Evolutionary conservation across 2,888 invertebrate genomes (phyloP).

Genomic region (Lycocerus yunnanus): DNA sequence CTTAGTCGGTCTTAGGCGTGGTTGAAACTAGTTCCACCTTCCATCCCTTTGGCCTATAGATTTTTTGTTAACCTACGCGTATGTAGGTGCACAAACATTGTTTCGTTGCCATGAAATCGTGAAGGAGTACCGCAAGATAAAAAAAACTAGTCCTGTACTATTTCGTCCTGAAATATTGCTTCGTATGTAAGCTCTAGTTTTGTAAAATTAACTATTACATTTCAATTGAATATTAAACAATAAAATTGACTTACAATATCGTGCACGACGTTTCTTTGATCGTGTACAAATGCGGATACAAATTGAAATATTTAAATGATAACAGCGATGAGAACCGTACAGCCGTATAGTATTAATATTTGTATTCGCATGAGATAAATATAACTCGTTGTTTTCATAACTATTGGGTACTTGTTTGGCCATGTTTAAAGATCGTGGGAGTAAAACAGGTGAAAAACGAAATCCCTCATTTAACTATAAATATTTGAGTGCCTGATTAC

Average conservation of each 20-base stretch:
- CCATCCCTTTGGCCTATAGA: not conserved
- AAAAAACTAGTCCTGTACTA: not conserved
- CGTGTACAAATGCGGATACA: slow-evolving; percentile 13
- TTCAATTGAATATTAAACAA: not conserved
- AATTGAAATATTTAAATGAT: slow-evolving; percentile 17
- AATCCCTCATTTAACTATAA: slow-evolving; percentile 21
- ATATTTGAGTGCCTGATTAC: slow-evolving; percentile 29
- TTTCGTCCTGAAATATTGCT: not conserved
- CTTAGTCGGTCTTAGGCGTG: not conserved
- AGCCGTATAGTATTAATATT: slow-evolving; percentile 27
- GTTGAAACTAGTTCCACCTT: not conserved
- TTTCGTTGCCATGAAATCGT: too few relatives aligned
- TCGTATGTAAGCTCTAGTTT: not conserved
- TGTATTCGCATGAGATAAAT: slow-evolving; percentile 37
- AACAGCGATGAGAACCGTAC: slow-evolving; percentile 13
- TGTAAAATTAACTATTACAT: not conserved
- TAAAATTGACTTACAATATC: slow-evolving; percentile 1
- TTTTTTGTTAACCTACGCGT: not conserved
- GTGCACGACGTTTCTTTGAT: slow-evolving; percentile 14
- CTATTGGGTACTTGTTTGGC: slow-evolving; percentile 35
- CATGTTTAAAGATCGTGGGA: slow-evolving; percentile 36
- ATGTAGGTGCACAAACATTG: not conserved
- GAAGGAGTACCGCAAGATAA: not conserved
- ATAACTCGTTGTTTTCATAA: slow-evolving; percentile 34
- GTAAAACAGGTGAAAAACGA: slow-evolving; percentile 16